Base-by-base conservation (phyloP, 1,140 invertebrate genomes). In the Asobara japonica region DNA sequence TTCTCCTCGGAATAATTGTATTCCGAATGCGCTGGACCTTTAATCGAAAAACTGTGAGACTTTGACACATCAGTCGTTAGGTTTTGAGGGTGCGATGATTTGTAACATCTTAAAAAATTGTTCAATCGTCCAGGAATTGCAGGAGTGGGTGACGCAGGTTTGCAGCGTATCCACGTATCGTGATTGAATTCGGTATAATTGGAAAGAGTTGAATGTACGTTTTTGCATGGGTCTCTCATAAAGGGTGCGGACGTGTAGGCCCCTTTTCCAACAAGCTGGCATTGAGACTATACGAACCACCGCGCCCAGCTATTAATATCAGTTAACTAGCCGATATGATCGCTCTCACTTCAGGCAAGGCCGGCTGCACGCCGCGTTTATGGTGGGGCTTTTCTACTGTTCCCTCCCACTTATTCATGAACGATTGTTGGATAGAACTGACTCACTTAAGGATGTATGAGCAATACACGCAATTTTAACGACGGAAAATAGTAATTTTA, bases 221-320 rank as follows among this genome's bases (percentile, higher is more conserved):
- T 18, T 56, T 56, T 22, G 51, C 51, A 56, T 56, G 18, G 22
- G 51, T 22, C 11, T 56, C 51, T 25, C 51, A 51, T 18, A 56
- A 13, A 56, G 51, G 51, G 51, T 56, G 51, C 51, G 51, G 51
- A 22, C 51, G 22, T 56, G 51, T 22, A 56, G 22, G 18, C 51
- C 41, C 51, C 20, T 56, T 56, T 56, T 27, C 25, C 5, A 22
- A 56, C 51, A 56, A 56, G 51, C 20, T n/a, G 51, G 51, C 13
- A 56, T 56, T 56, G 20, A 56, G 22, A 56, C 18, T 56, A 56
- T 56, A 56, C 51, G 18, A 25, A 27, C 22, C 51, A 56, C 83
- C 84, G 83, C 84, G 80, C 84, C 84, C 83, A 81, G 83, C 84
- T 85, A 86, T 86, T 86, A 86, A 86, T 86, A 85, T 84, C 84